Evolutionary conservation across 2,113 vertebrate species (phyloP), one percentile per base, ranked within the genome.

Genomic region (Hipposideros armiger): DNA sequence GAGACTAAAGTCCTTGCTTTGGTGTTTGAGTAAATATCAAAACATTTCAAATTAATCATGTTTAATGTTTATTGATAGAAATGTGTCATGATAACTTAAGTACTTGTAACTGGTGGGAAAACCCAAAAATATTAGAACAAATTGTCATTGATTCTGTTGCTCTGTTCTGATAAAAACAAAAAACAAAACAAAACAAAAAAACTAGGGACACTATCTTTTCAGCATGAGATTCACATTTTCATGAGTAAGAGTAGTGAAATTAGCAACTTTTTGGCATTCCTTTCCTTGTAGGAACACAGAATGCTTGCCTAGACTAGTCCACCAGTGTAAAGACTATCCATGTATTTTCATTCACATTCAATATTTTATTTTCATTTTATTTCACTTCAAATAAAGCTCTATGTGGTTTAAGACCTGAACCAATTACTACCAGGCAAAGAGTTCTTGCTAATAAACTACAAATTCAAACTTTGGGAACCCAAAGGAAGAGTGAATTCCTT

Each of bases 341-440:
- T 92, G 67, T n/a, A 45, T 60, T 78, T 89, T 19, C 24, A 70
- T 13, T 76, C n/a, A 73, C 32, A 28, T 76, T 83, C 64, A 85
- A 30, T 80, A 89, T 64, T 78, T 93, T 74, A 42, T 67, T 70
- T 82, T 93, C 42, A 89, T 84, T 89, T 56, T 36, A 36, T 36
- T 36, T 47, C 47, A 7, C 6, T 47, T 47, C 47, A 47, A 89
- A 7, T 67, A 89, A 93, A 72, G 32, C n/a, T 84, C 60, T n/a
- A 1, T 24, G 70, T 84, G 78, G 52, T 70, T 93, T 89, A 70
- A 93, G 80, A 95, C 54, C 26, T 30, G n/a, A 52, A 36, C 52
- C 70, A 95, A 72, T 77, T 60, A 92, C n/a, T 28, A 52, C 28
- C n/a, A 92, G 9, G 60, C 69, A 77, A 32, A 95, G 50, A 92